A percentile compares a stretch with the other conserved stretches of the same genome.
Conservation (phyloP, 2,113 vertebrate species). For the Bufo bufo region DNA sequence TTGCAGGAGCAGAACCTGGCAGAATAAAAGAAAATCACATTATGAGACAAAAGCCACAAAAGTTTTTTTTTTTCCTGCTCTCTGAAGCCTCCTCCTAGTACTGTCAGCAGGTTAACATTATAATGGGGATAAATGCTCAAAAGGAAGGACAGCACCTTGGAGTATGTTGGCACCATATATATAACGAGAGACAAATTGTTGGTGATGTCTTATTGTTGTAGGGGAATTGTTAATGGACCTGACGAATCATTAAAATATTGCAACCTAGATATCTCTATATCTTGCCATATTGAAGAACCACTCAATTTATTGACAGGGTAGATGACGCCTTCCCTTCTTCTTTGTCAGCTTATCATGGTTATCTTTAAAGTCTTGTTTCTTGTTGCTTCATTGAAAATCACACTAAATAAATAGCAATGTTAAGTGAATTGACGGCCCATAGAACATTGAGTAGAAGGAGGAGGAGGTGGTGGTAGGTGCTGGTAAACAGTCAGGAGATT, state of each 20-base stretch:
- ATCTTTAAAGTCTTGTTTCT: not conserved
- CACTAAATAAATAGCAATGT: constrained; percentile 10
- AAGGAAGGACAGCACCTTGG: no score
- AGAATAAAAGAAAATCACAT: no score
- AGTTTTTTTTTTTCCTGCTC: no score
- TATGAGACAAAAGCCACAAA: no score
- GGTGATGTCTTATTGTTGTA: not conserved
- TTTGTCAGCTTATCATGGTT: not conserved
- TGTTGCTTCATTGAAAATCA: not conserved
- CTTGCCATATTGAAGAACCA: not conserved
- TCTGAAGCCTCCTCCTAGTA: no score
- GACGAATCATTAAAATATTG: no score
- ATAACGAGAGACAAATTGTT: no score
- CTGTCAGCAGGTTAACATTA: no score
- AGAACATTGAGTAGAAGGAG: not conserved
- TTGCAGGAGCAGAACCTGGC: no score
- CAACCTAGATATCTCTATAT: not conserved
- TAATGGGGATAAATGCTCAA: no score
- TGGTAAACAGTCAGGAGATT: not conserved
- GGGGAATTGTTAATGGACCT: no score
- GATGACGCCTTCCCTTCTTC: not conserved
- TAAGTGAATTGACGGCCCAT: constrained; percentile 4
- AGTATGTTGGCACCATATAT: no score
- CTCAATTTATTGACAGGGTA: not conserved
- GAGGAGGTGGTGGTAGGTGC: not conserved